Conservation (phyloP, 2,888 invertebrate species). For the Julus scanicus region DNA sequence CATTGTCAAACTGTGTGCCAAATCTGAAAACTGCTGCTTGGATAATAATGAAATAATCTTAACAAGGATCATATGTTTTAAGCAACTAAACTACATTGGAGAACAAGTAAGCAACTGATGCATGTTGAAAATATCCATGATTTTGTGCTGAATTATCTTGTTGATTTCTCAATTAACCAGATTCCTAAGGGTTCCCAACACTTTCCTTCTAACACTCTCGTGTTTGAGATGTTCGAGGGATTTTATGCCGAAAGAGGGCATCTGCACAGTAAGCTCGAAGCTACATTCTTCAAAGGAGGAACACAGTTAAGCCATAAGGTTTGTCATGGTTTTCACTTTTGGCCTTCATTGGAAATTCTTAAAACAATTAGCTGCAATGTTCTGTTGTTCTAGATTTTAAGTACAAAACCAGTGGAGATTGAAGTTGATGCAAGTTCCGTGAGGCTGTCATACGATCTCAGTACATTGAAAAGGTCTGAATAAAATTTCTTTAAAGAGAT, state of each 20-base stretch:
- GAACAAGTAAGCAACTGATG: conserved; percentile 48
- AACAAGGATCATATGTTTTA: conserved; percentile 2
- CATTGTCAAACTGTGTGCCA: not conserved
- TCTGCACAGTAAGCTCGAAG: not conserved
- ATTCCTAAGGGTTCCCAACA: conserved; percentile 45
- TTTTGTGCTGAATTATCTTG: too few relatives aligned
- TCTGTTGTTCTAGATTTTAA: not conserved
- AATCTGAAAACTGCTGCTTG: not conserved
- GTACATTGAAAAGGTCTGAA: conserved; percentile 51
- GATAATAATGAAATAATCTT: not conserved
- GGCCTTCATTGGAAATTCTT: not conserved
- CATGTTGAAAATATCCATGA: too few relatives aligned
- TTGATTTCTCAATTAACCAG: not conserved
- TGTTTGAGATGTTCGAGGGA: conserved; percentile 89
- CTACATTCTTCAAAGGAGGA: not conserved
- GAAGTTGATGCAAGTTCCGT: not conserved
- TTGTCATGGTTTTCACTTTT: not conserved
- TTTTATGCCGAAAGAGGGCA: conserved; percentile 75
- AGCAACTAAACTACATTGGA: conserved; percentile 45
- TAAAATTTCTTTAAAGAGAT: too few relatives aligned
- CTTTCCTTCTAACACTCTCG: conserved; percentile 73
- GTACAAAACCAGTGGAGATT: conserved; percentile 37
- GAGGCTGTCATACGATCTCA: conserved; percentile 43
- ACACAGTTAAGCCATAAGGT: not conserved
- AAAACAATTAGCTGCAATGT: not conserved